These are phyloP conservation scores for Channa striata DNA, from an alignment of 2,797 vertebrate genomes.

Conservation along the genomic window DNA sequence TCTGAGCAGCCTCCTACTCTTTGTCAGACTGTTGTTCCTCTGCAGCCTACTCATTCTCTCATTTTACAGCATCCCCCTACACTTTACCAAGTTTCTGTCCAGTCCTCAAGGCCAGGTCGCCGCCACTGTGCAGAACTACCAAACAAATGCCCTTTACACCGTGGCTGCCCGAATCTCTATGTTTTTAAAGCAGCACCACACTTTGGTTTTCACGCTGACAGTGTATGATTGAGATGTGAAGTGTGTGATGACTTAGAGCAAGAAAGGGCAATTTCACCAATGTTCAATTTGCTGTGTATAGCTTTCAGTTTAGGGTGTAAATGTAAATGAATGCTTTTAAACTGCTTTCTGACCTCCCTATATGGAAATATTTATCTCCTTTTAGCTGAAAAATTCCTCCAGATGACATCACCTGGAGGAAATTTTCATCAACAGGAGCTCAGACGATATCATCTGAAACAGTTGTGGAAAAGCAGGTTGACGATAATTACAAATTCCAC, in stretches of 20 bases:
- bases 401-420: too few species aligned
- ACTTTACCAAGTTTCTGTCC: slow-evolving; percentile 30
- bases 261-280: too few species aligned
- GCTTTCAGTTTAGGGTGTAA: too few species aligned
- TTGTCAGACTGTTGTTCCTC: slow-evolving; percentile 54
- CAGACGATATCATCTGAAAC: too few species aligned
- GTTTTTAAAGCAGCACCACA: slow-evolving; percentile 27
- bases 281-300: too few species aligned
- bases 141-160: slow-evolving; percentile 13
- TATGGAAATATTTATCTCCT: too few species aligned
- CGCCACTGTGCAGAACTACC: slow-evolving; percentile 23
- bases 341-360: too few species aligned
- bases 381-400: too few species aligned
- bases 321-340: too few species aligned
- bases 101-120: slow-evolving; percentile 27
- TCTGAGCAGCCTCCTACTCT: slow-evolving; percentile 52
- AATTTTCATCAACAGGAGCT: too few species aligned
- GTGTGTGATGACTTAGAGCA: slow-evolving; percentile 48
- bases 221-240: slow-evolving; percentile 39
- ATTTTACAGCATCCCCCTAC: slow-evolving; percentile 12
- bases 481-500: too few species aligned
- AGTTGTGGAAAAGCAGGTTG: too few species aligned
- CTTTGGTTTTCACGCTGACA: slow-evolving; percentile 51
- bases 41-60: slow-evolving; percentile 31
- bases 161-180: slow-evolving; percentile 28